Percentiles rank a stretch among this genome's conserved stretches.
phyloP scores from a whole-genome alignment of 2,888 invertebrate species.

The Stenurella melanura region DNA sequence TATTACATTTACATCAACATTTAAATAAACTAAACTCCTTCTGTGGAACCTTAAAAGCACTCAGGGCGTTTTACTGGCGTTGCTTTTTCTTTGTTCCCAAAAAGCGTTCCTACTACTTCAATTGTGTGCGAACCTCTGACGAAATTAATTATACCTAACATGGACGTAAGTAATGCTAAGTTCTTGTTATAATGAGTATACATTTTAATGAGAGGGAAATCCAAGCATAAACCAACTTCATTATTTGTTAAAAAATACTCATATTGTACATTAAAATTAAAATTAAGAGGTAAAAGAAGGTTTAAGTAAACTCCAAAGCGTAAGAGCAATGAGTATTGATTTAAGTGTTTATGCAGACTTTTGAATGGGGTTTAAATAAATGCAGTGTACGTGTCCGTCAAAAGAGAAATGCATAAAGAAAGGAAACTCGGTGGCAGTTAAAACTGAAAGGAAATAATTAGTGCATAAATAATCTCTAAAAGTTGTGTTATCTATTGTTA shows the following conservation, averaged over 20 bases:
- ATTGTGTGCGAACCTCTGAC: background rate
- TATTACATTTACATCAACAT: no score
- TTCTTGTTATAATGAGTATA: background rate
- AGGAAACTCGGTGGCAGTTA: conserved; percentile 2
- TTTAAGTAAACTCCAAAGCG: background rate
- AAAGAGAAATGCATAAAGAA: conserved; percentile 9
- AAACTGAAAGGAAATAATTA: conserved; percentile 2
- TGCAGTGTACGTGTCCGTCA: background rate
- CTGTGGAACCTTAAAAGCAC: no score
- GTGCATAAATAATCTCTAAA: conserved; percentile 5
- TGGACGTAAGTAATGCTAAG: background rate
- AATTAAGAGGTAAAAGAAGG: background rate
- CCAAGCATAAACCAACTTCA: background rate
- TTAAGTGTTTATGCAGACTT: conserved; percentile 19
- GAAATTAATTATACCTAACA: background rate
- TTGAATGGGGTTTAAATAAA: conserved; percentile 15
- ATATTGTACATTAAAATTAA: background rate
- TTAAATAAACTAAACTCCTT: no score
- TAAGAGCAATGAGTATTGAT: background rate
- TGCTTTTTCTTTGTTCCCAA: no score
- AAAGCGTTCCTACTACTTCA: no score
- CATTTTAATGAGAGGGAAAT: background rate
- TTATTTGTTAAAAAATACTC: background rate
- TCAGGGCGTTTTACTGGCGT: no score
- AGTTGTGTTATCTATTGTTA: background rate